These are phyloP conservation scores for Dorcus parallelipipedus DNA, from an alignment of 2,888 invertebrate species.

Conservation along the genomic window DNA sequence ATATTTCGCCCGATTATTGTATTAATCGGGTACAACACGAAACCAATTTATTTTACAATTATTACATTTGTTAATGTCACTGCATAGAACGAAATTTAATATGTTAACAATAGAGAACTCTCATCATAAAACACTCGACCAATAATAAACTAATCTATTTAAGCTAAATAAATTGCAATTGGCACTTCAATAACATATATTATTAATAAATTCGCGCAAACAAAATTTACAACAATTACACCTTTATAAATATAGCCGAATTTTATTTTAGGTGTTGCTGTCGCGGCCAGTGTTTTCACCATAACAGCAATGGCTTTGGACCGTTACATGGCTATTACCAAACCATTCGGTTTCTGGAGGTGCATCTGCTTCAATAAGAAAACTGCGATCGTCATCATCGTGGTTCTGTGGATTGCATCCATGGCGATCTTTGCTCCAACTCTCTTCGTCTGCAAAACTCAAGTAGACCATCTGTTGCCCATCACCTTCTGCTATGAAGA, in stretches of 20 bases:
- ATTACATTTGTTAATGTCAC: too few relatives aligned
- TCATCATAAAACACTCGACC: too few relatives aligned
- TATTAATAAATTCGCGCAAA: too few relatives aligned
- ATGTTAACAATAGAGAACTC: too few relatives aligned
- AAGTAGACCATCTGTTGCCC: slow-evolving; percentile 14
- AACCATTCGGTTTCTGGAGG: slow-evolving; percentile 60
- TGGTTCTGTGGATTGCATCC: slow-evolving; percentile 63
- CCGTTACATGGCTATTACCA: slow-evolving; percentile 71
- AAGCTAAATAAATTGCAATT: too few relatives aligned
- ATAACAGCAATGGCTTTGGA: slow-evolving; percentile 78
- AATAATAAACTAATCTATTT: too few relatives aligned
- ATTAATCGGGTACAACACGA: too few relatives aligned
- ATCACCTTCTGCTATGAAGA: slow-evolving; percentile 57
- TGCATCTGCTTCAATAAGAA: slow-evolving; percentile 67
- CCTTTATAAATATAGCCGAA: not conserved
- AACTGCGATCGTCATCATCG: slow-evolving; percentile 62
- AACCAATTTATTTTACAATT: too few relatives aligned
- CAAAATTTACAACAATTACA: too few relatives aligned
- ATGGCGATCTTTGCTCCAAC: slow-evolving; percentile 66
- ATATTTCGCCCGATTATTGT: too few relatives aligned
- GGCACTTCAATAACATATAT: too few relatives aligned
- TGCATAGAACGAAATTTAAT: too few relatives aligned
- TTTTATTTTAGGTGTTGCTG: slow-evolving; percentile 61
- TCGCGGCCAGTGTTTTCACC: slow-evolving; percentile 75
- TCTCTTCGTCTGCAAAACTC: slow-evolving; percentile 47